Conservation (phyloP, 2,113 vertebrate species). For the Xerus inauris region DNA sequence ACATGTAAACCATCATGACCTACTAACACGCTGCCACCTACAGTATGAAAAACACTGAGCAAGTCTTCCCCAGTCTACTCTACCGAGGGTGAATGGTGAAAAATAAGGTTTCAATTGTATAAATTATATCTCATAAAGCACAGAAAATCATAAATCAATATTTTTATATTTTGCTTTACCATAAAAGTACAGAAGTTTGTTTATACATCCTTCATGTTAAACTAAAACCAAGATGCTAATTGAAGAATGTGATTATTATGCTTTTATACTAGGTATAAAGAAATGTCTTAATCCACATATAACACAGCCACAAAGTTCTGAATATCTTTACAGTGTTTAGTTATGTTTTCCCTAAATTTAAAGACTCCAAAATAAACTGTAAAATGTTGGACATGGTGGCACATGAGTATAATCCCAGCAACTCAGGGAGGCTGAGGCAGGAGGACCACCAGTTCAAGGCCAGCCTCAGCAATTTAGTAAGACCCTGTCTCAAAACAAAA, state of each 20-base stretch:
- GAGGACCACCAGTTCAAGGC: too few relatives aligned
- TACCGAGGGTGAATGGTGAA: background rate
- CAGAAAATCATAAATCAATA: conserved; percentile 47
- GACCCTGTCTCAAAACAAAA: too few relatives aligned
- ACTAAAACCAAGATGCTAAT: conserved; percentile 8
- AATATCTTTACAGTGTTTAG: background rate
- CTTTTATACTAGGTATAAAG: background rate
- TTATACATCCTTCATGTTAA: conserved; percentile 35
- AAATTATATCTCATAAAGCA: background rate
- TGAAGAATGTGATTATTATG: background rate
- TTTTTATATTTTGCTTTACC: background rate
- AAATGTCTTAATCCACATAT: background rate
- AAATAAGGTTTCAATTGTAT: background rate
- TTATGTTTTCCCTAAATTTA: conserved; percentile 16
- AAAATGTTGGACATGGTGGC: background rate
- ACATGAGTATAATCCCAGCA: too few relatives aligned
- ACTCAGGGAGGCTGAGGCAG: too few relatives aligned
- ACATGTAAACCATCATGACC: background rate
- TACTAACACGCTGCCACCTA: background rate
- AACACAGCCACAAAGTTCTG: background rate
- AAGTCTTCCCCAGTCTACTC: background rate
- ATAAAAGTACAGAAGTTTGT: background rate
- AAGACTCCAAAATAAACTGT: conserved; percentile 34
- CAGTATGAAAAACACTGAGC: background rate
- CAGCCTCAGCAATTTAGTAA: too few relatives aligned